phyloP scores from a whole-genome alignment of 2,888 invertebrate genomes.

The Unio pictorum region DNA sequence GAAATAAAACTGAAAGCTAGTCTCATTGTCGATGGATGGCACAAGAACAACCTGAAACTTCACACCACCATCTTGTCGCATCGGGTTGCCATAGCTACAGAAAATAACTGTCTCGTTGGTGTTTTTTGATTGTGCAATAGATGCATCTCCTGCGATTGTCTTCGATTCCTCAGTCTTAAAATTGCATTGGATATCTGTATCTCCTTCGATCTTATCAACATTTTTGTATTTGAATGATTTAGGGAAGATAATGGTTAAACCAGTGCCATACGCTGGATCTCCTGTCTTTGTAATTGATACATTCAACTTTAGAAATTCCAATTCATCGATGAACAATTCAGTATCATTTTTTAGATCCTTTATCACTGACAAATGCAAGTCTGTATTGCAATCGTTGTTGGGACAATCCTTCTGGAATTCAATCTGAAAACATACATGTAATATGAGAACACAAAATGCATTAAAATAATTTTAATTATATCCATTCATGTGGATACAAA shows the following conservation, averaged over 20 bases:
- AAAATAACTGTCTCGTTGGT: conserved; percentile 9
- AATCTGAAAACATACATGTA: conserved; percentile 23
- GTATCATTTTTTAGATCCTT: conserved; percentile 14
- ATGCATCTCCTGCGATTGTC: not conserved
- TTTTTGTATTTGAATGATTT: conserved; percentile 27
- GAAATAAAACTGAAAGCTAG: conserved; percentile 20
- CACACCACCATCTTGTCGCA: conserved; percentile 17
- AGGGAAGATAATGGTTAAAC: conserved; percentile 37
- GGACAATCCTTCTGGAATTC: conserved; percentile 41
- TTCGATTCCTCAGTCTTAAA: not conserved
- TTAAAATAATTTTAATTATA: too few relatives aligned
- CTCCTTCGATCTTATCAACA: conserved; percentile 17
- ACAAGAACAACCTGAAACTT: conserved; percentile 20
- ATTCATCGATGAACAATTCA: conserved; percentile 38
- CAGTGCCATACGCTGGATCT: conserved; percentile 45
- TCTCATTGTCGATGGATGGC: conserved; percentile 19
- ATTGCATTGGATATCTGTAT: conserved; percentile 21
- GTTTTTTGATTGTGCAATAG: not conserved
- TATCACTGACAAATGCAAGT: conserved; percentile 29
- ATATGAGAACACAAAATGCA: too few relatives aligned
- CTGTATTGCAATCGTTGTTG: conserved; percentile 38
- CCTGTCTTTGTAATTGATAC: conserved; percentile 42
- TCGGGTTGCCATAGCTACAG: conserved; percentile 28
- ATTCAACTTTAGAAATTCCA: conserved; percentile 33
- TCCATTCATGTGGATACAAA: too few relatives aligned